Evolutionary conservation across 2,113 vertebrate species (phyloP).

Genomic region (Girardinichthys multiradiatus): DNA sequence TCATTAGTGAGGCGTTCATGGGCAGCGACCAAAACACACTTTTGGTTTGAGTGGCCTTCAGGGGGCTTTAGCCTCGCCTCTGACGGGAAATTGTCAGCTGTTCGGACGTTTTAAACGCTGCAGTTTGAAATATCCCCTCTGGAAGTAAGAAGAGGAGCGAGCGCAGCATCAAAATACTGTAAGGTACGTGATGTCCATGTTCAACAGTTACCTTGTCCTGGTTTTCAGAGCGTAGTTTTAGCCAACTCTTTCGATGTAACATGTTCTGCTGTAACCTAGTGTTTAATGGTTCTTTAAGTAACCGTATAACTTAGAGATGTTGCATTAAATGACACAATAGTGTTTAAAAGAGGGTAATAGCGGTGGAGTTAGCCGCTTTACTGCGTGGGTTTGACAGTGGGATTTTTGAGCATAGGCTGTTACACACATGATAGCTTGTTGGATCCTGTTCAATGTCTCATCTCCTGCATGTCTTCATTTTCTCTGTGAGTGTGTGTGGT

Average conservation of each 20-base stretch:
- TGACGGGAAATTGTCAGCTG: background rate
- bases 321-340: background rate
- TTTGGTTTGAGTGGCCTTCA: background rate
- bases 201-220: slow-evolving; percentile 9
- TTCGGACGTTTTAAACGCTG: slow-evolving; percentile 4
- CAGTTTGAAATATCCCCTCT: slow-evolving; percentile 27
- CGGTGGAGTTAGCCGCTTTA: background rate
- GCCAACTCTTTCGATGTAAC: background rate
- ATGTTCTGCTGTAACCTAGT: background rate
- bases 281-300: background rate
- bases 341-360: background rate
- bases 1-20: slow-evolving; percentile 12
- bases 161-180: slow-evolving; percentile 32
- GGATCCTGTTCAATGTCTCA: slow-evolving; percentile 13
- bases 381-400: background rate
- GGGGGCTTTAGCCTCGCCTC: background rate
- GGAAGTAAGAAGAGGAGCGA: slow-evolving; percentile 39
- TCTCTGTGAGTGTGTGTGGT: slow-evolving; percentile 2
- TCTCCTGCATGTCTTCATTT: slow-evolving; percentile 6
- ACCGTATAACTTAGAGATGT: background rate
- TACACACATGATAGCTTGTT: background rate
- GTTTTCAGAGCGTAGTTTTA: background rate
- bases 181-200: slow-evolving; percentile 74
- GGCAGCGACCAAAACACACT: background rate
- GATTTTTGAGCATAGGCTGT: background rate